Evolutionary conservation across 2,888 invertebrate genomes (phyloP).

Genomic region (Epiblema foenella): DNA sequence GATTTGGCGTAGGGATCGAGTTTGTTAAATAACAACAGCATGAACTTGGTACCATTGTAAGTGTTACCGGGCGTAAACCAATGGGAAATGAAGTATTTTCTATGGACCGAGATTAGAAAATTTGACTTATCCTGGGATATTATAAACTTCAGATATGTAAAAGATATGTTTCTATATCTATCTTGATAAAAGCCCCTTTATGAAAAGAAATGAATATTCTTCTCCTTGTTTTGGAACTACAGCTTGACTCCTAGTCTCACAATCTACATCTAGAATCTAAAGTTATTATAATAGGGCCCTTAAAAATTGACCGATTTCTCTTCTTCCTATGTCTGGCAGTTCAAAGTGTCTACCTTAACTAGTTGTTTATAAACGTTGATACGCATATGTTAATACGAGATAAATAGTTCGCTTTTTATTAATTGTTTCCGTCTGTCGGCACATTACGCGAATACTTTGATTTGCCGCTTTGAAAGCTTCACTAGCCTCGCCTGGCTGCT

Average conservation of each 20-base stretch:
- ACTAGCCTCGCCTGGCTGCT: conserved; percentile 26
- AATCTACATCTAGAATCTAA: no score
- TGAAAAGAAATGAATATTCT: no score
- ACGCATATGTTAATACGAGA: neutral
- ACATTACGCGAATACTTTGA: conserved; percentile 22
- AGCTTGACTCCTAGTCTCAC: no score
- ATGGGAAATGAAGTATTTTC: neutral
- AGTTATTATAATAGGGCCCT: no score
- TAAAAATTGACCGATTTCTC: neutral
- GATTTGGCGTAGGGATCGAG: conserved; percentile 2
- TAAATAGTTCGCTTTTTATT: conserved; percentile 1
- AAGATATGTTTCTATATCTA: no score
- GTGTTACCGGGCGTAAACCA: neutral
- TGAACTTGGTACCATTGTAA: no score
- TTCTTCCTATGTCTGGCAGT: neutral
- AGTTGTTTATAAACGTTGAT: neutral
- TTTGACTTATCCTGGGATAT: neutral
- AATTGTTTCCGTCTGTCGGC: conserved; percentile 25
- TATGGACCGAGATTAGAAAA: neutral
- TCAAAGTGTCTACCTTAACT: neutral
- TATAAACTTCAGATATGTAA: no score
- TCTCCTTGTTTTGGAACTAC: no score
- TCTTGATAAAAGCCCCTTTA: no score
- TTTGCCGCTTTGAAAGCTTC: conserved; percentile 22
- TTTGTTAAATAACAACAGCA: conserved; percentile 6